Base-by-base conservation (phyloP, 2,113 vertebrate genomes). In the Phodopus roborovskii region DNA sequence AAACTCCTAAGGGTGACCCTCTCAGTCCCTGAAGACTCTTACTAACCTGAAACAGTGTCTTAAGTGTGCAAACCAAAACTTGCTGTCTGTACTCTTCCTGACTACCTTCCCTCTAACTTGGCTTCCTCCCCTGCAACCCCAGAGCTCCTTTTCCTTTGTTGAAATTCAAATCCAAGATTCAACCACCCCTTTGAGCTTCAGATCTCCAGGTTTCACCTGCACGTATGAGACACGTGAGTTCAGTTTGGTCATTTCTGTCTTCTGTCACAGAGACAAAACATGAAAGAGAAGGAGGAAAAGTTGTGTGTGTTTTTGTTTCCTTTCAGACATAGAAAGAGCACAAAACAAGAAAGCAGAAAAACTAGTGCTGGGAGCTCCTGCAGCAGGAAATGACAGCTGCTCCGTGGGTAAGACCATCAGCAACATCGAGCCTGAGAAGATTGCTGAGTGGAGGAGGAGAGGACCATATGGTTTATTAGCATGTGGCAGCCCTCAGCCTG, bases 81-180 rank as follows among this genome's bases (percentile, higher is more conserved):
- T 66, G 12, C 56, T 82, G 22, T 68, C 71, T 68, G n/a, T 22
- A 75, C 24, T 48, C 50, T 68, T 74, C 30, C 15, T 58, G n/a
- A 68, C 48, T 88, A 48, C 20, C 28, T 66, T 45, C 36, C 4
- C 75, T 64, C 75, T 64, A 66, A 66, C 45, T 74, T 88, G 36
- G 7, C 3, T n/a, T 7, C 1, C 24, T 22, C 50, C 22, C 11
- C 20, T 5, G 20, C 64, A 66, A 4, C 42, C 45, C n/a, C 30
- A 82, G 45, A 92, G 22, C 5, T 58, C 45, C 33, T 56, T 74
- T 85, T 82, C 48, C 30, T 82, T 62, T 87, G 75, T 66, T 92
- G 22, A 82, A 95, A 88, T 56, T 73, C 73, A 74, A 74, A 81
- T 22, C 56, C 42, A 77, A 77, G 28, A 85, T 90, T 85, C 62